phyloP scores from a whole-genome alignment of 2,888 invertebrate species.

The Tortricodes alternella region DNA sequence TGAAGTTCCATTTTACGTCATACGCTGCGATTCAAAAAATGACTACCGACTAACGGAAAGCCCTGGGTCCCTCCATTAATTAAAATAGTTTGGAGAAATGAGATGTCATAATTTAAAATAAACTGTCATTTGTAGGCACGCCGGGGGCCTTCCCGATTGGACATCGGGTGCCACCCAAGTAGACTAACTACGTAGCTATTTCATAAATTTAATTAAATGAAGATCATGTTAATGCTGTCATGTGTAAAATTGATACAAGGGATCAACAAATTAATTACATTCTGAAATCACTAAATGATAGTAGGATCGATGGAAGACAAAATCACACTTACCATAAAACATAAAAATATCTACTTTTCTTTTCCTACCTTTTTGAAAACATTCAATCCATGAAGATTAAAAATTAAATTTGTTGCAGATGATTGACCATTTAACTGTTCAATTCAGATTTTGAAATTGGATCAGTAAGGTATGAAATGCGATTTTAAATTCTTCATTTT shows the following conservation, averaged over 20 bases:
- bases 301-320: too few species aligned
- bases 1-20: neutral
- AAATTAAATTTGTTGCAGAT: neutral
- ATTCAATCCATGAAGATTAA: neutral
- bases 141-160: slow-evolving; percentile 38
- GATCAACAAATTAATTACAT: neutral
- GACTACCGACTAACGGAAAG: slow-evolving; percentile 52
- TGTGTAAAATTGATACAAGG: neutral
- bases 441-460: neutral
- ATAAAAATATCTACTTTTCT: neutral
- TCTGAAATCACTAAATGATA: too few species aligned
- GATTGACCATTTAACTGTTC: neutral
- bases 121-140: slow-evolving; percentile 50
- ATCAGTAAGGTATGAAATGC: neutral
- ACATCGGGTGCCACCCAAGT: slow-evolving; percentile 46
- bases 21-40: slow-evolving; percentile 51
- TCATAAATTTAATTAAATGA: slow-evolving; percentile 4
- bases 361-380: neutral
- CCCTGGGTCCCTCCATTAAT: slow-evolving; percentile 58
- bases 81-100: slow-evolving; percentile 64
- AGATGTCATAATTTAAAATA: slow-evolving; percentile 63
- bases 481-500: neutral
- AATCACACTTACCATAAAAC: too few species aligned
- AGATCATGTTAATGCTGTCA: slow-evolving; percentile 4
- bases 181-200: too few species aligned